Conservation (phyloP, 2,113 vertebrate species). For the Nestor notabilis region DNA sequence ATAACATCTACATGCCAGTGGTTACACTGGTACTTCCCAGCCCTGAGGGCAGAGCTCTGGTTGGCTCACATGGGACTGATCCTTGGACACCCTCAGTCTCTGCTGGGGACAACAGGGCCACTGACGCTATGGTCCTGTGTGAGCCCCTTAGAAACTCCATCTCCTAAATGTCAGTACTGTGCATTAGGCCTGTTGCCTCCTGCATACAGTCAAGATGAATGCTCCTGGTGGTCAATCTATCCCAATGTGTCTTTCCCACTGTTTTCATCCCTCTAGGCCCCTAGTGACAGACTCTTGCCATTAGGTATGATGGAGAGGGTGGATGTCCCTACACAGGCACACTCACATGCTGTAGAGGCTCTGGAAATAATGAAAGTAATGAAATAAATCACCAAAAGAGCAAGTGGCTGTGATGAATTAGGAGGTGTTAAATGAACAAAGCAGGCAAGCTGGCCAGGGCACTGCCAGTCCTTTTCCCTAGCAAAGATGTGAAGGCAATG, state of each 20-base stretch:
- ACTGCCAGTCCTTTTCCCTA: not conserved
- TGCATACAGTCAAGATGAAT: not conserved
- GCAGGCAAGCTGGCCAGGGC: not conserved
- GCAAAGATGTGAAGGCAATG: not conserved
- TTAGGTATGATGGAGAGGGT: conserved; percentile 18
- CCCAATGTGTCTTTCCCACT: not conserved
- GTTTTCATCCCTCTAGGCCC: not conserved
- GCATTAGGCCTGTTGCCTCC: not conserved
- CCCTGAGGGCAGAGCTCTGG: not conserved
- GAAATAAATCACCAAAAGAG: conserved; percentile 7
- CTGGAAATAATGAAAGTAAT: not conserved
- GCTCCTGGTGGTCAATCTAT: not conserved
- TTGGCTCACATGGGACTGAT: not conserved
- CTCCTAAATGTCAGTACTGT: not conserved
- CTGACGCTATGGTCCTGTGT: no score
- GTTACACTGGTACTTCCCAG: not conserved
- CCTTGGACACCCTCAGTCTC: not conserved
- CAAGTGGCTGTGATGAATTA: conserved; percentile 33
- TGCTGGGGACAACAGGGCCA: not conserved
- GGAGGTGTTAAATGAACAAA: not conserved
- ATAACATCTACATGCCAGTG: not conserved
- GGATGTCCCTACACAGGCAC: not conserved
- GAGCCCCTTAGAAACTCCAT: not conserved
- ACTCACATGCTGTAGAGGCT: not conserved
- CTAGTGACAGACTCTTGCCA: not conserved